Base-by-base conservation (phyloP, 2,797 vertebrate species). In the Spondyliosoma cantharus region DNA sequence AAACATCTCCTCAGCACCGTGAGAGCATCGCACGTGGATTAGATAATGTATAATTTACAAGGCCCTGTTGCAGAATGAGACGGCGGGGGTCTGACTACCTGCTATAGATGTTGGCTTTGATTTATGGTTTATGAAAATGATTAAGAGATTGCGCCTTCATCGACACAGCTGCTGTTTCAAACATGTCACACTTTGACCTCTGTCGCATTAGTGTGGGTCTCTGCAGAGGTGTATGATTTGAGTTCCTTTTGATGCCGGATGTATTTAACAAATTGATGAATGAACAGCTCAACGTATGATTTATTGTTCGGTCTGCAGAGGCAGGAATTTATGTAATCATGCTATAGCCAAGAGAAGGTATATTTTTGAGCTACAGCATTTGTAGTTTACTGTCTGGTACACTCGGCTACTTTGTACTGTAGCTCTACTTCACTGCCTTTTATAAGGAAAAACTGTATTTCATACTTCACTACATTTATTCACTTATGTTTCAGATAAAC, bases 1-100 rank as follows among this genome's bases (percentile, higher is more conserved):
- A 89, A 90, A 85, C 80, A 71, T 75, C 78, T 76, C 81, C 45
- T 57, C 63, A 56, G 78, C 78, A 67, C 37, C 52, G 24, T 29
- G 14, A 69, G 70, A 91, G 78, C 52, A 46, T 46, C 20, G 57
- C 74, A 64, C 79, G 69, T n/a, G 69, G 84, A 86, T 88, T 78
- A 83, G 80, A 89, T 69, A 6, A 91, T 92, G 79, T 79, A 91
- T 92, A 80, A 92, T 94, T 92, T 87, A 90, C 70, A 81, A 71
- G 54, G 52, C 42, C 57, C 60, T 57, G 17, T 72, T 50, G 80
- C 61, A 81, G 84, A 87, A 73, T 42, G 73, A 72, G 79, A 56
- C 7, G 56, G 60, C 74, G 57, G 68, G 17, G 60, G 57, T 72
- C 54, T 80, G 76, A 75, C 69, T 74, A 57, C 65, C 76, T 78